A percentile compares a stretch with the other conserved stretches of the same genome.
phyloP scores from a whole-genome alignment of 2,797 vertebrate genomes.

The Gastrophryne carolinensis region DNA sequence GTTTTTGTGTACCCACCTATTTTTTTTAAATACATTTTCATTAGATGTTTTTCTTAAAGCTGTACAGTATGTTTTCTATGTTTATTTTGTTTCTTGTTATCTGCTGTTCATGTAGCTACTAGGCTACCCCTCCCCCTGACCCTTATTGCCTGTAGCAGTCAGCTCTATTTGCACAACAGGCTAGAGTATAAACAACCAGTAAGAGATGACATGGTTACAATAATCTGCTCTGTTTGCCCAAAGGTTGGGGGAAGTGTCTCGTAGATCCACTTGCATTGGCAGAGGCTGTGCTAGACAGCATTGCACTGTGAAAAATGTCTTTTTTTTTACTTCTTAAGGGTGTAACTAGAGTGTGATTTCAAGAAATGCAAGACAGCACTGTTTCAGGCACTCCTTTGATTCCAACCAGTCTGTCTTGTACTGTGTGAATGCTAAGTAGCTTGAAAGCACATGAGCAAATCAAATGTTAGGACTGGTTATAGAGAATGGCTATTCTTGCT shows the following conservation, averaged over 20 bases:
- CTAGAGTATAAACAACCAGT: constrained; percentile 52
- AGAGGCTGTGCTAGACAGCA: constrained; percentile 24
- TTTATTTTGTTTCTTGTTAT: too few relatives aligned
- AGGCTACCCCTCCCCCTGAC: constrained; percentile 38
- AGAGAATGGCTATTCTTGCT: constrained; percentile 51
- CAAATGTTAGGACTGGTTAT: constrained; percentile 52
- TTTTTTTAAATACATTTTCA: too few relatives aligned
- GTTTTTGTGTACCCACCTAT: too few relatives aligned
- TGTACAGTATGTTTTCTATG: constrained; percentile 26
- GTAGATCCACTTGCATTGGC: constrained; percentile 38
- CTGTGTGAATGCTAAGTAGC: constrained; percentile 52
- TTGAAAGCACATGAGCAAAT: constrained; percentile 53
- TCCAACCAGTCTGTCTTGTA: constrained; percentile 48
- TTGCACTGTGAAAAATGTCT: constrained; percentile 27
- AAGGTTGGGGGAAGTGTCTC: constrained; percentile 45
- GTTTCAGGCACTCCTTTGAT: constrained; percentile 48
- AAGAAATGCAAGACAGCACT: constrained; percentile 47
- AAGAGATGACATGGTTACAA: constrained; percentile 54
- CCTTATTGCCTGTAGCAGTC: constrained; percentile 37
- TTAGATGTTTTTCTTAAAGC: constrained; percentile 1
- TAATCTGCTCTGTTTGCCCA: constrained; percentile 52
- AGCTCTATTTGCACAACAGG: constrained; percentile 53
- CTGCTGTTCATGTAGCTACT: constrained; percentile 46
- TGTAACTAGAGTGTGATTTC: constrained; percentile 47
- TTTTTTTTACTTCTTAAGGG: not conserved